A percentile compares a stretch with the other conserved stretches of the same genome.
Conservation (phyloP, 2,113 vertebrate species). For the Stictonetta naevosa region DNA sequence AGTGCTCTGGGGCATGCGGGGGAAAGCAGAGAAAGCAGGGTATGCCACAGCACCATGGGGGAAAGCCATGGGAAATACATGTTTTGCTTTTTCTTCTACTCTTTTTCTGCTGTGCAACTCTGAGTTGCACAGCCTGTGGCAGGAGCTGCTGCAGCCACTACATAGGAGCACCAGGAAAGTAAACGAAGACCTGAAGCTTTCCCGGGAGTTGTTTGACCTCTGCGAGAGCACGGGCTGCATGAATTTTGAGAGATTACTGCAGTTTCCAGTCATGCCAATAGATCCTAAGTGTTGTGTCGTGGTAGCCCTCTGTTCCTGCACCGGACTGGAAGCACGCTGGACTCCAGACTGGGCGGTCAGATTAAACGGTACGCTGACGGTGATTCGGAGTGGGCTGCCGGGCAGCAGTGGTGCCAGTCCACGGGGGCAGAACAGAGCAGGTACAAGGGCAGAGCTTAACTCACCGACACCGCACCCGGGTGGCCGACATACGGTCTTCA, state of each 20-base stretch:
- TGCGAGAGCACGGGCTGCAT: rapidly evolving
- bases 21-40: background rate
- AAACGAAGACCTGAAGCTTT: background rate
- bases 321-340: too few species aligned
- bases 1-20: background rate
- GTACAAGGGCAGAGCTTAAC: background rate
- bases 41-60: background rate
- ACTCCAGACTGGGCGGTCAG: background rate
- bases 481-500: too few species aligned
- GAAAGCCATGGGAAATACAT: background rate
- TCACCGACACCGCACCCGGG: too few species aligned
- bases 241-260: background rate
- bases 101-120: background rate
- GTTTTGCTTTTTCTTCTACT: rapidly evolving
- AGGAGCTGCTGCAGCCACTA: background rate
- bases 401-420: background rate
- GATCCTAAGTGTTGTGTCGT: background rate
- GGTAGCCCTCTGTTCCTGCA: background rate
- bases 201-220: background rate
- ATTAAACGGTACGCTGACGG: rapidly evolving
- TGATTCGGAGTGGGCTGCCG: background rate
- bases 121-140: background rate
- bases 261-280: background rate
- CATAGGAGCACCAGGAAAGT: background rate
- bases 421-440: background rate